Percentiles rank a stretch among this genome's conserved stretches.
Conservation (phyloP, 1,140 invertebrate species). For the Cyrtorhinus lividipennis region DNA sequence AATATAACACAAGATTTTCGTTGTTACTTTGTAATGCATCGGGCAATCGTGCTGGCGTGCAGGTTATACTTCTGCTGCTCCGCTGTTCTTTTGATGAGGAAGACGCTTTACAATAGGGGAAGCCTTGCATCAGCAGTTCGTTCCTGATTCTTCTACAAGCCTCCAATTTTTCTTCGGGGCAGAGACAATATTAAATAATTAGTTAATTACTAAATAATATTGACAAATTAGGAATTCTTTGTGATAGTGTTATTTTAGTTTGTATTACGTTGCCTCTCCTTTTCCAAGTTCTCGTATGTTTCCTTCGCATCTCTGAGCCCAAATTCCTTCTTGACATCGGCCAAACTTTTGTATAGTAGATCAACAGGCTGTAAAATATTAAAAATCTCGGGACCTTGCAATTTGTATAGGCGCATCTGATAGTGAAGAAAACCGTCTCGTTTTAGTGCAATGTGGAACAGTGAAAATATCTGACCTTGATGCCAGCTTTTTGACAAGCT, state of each 20-base stretch:
- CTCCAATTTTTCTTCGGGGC: conserved; percentile 24
- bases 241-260: no score
- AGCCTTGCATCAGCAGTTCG: conserved; percentile 1
- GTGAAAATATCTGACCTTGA: no score
- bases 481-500: conserved; percentile 34
- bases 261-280: conserved; percentile 24
- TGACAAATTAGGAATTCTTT: no score
- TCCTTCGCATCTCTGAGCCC: conserved; percentile 21
- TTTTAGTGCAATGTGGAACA: no score
- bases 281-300: conserved; percentile 22
- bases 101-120: not conserved
- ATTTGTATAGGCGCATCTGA: no score
- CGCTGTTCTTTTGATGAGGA: not conserved
- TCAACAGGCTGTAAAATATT: conserved; percentile 31
- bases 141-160: conserved; percentile 22
- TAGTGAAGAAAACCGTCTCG: no score
- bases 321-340: conserved; percentile 25
- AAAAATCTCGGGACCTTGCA: no score
- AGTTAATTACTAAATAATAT: not conserved
- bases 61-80: no score
- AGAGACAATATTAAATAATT: not conserved
- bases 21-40: no score
- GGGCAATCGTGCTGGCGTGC: no score
- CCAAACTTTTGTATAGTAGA: conserved; percentile 27
- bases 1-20: no score